phyloP scores from a whole-genome alignment of 2,797 vertebrate genomes.

The Syngnathus rostellatus region DNA sequence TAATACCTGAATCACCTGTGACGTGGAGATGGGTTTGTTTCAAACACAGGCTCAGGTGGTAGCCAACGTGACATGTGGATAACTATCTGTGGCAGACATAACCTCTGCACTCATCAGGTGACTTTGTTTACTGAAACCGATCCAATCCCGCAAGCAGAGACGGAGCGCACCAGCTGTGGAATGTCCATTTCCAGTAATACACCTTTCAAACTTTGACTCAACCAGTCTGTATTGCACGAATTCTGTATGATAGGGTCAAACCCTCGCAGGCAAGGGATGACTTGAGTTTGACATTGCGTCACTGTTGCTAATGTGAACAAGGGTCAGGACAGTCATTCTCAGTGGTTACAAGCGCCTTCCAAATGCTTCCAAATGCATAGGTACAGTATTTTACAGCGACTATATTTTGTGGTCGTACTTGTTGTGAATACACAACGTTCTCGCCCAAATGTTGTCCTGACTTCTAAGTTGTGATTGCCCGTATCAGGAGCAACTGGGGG shows the following conservation, averaged over 20 bases:
- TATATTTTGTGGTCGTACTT: too few relatives aligned
- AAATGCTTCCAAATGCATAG: too few relatives aligned
- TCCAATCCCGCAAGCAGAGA: slow-evolving; percentile 40
- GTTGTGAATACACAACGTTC: too few relatives aligned
- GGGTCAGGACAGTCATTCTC: too few relatives aligned
- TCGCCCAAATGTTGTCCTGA: too few relatives aligned
- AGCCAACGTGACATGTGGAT: slow-evolving; percentile 42
- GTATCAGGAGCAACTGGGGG: background rate
- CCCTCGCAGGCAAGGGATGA: too few relatives aligned
- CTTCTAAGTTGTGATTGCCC: too few relatives aligned
- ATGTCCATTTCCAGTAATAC: background rate
- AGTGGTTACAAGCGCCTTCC: too few relatives aligned
- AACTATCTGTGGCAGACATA: slow-evolving; percentile 26
- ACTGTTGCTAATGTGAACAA: too few relatives aligned
- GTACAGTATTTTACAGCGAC: too few relatives aligned
- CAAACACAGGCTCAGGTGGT: slow-evolving; percentile 20
- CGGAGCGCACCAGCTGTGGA: slow-evolving; percentile 18
- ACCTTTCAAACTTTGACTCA: background rate
- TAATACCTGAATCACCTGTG: slow-evolving; percentile 40
- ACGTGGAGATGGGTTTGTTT: slow-evolving; percentile 29
- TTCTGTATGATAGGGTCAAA: background rate
- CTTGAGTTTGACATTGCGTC: background rate
- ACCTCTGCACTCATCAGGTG: slow-evolving; percentile 47
- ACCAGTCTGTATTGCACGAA: background rate
- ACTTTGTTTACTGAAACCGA: slow-evolving; percentile 42